Evolutionary conservation across 2,888 invertebrate genomes (phyloP), one percentile per base, ranked within the genome.

Genomic region (Erynnis tages): DNA sequence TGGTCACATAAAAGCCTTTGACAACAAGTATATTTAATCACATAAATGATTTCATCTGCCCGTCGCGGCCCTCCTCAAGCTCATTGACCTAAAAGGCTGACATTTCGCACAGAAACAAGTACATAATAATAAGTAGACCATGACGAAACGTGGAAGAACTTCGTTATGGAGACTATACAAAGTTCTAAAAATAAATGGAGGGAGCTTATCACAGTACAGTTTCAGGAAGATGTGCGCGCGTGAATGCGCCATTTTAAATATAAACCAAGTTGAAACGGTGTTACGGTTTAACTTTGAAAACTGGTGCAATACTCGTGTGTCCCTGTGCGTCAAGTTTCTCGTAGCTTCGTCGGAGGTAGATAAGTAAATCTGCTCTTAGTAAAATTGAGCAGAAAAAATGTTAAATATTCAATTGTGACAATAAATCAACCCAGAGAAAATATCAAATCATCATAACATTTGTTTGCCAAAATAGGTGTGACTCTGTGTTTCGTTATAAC

Each of bases 71-170:
- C 49, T 27, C 27, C 34, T 13, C 17, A 25, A 34, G 23, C 50
- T 43, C 50, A 27, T 52, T 52, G 44, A 44, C 50, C 50, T 50
- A 34, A 44, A 44, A 44, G 14, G 21, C 35, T 35, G 43, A 44
- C 35, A 44, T 52, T 43, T 37, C 41, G 29, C 27, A 41, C 17
- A 8, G 10, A 34, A 17, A 43, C 27, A 23, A 25, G 17, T 35
- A 50, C 25, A n/a, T 44, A 37, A n/a, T 44, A 37, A 37, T 37
- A 37, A 50, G 37, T 37, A 25, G 29, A 50, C 21, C 43, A 37
- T 21, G 35, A 19, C 43, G 23, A 25, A 34, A 35, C 19, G 14
- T 29, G 27, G 29, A 21, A 17, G 11, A 50, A 27, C 35, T 23
- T 43, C 17, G 43, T 43, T 27, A 41, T 16, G 10, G 10, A 38